Percentiles rank a stretch among this genome's conserved stretches.
These are phyloP conservation scores for Eudorcas thomsonii DNA, from an alignment of 2,113 vertebrate species.

Conservation along the genomic window DNA sequence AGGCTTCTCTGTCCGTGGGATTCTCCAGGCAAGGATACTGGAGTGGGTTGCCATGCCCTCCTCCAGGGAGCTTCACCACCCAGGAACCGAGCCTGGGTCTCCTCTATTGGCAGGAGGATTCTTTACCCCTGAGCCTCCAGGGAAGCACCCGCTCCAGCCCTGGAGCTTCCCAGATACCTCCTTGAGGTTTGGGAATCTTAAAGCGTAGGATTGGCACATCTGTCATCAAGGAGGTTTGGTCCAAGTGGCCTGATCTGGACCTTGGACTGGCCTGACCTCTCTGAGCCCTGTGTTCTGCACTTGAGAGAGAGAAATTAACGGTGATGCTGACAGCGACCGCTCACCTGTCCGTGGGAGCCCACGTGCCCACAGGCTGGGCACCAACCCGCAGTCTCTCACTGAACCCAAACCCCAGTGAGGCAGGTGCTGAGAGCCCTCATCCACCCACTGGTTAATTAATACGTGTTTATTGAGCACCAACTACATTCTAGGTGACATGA, in stretches of 20 bases:
- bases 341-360: accelerated
- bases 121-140: background rate
- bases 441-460: background rate
- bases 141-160: background rate
- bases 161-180: background rate
- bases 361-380: accelerated
- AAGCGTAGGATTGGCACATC: background rate
- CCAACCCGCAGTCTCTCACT: background rate
- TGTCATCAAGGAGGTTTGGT: background rate
- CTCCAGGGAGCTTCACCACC: background rate
- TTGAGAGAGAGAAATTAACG: background rate
- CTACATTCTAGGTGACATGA: background rate
- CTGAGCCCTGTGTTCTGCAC: background rate
- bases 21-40: background rate
- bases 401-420: background rate
- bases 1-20: background rate
- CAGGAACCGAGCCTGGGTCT: background rate
- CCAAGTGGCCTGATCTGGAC: background rate
- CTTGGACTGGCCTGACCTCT: background rate
- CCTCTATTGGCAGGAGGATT: background rate
- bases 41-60: background rate
- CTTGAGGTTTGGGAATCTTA: background rate
- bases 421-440: background rate
- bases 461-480: background rate
- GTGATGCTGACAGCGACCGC: accelerated